These are phyloP conservation scores for Graptemys geographica DNA, from an alignment of 2,797 vertebrate genomes.

Conservation along the genomic window DNA sequence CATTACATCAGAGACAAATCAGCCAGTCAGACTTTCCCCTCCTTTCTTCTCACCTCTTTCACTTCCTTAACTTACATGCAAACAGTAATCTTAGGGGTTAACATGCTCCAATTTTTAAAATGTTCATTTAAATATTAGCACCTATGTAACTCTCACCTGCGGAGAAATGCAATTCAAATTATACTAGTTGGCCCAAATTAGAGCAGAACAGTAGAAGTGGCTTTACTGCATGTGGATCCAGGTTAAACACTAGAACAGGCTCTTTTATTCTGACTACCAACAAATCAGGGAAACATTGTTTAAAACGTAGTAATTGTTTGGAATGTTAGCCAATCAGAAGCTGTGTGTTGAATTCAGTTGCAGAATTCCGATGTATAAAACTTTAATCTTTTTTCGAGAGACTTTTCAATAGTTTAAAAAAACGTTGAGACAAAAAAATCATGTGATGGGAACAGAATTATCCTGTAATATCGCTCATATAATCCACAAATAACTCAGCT, in stretches of 20 bases:
- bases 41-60: not conserved
- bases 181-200: constrained; percentile 60
- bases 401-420: constrained; percentile 11
- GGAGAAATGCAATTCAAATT: constrained; percentile 65
- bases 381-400: not conserved
- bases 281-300: not conserved
- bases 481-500: not conserved
- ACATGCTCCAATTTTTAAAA: not conserved
- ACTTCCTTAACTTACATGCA: not conserved
- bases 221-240: not conserved
- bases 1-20: rapidly evolving
- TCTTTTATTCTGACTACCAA: not conserved
- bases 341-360: not conserved
- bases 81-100: constrained; percentile 24
- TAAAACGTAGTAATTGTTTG: not conserved
- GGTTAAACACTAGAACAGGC: not conserved
- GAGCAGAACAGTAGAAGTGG: constrained; percentile 54
- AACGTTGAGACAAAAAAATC: constrained; percentile 46
- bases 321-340: not conserved
- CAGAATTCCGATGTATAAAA: not conserved
- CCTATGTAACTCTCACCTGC: constrained; percentile 47
- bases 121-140: constrained; percentile 27
- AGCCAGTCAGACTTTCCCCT: not conserved
- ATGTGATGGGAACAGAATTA: constrained; percentile 27
- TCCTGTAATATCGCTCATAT: constrained; percentile 44